Evolutionary conservation across 2,113 vertebrate species (phyloP), one percentile per base, ranked within the genome.

Genomic region (Pungitius pungitius): DNA sequence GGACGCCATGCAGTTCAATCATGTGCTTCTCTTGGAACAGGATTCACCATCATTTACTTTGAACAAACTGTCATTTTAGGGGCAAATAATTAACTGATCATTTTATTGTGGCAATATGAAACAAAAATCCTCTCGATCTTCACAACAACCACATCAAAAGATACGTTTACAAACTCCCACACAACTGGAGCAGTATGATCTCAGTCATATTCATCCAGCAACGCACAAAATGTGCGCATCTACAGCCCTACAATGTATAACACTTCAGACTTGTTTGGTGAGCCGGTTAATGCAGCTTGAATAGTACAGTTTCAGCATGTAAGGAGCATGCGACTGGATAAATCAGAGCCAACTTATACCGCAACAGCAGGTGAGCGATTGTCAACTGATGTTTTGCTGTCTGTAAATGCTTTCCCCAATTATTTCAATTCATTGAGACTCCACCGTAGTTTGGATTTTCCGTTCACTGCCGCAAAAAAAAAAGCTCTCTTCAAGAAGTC

Each of bases 1-100:
- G 49, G 10, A 59, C 17, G 2, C 26, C 78, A 80, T 83, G 81
- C 85, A 49, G 65, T 8, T 52, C 0, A 42, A 47, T 39, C 15
- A 14, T 35, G 14, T 22, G 20, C 20, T 64, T 39, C 5, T 35
- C 17, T 35, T 12, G 0, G 0, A 24, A 39, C 39, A 60, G 24
- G 11, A 3, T 7, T 63, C n/a, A 57, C 7, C 8, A 8, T n/a
- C 33, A 24, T 12, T 49, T 72, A 4, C 33, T 20, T 49, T 58
- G 42, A 76, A 17, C 11, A 2, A 13, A 6, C 33, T 7, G 12
- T 43, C 10, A 43, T 30, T 26, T 51, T 2, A 58, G 6, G 37
- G 22, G 40, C 63, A 35, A 11, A 15, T 2, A 30, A 75, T 40
- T 12, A 33, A n/a, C 3, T 30, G 5, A 55, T 12, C 27, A 13